Percentiles rank a stretch among this genome's conserved stretches.
These are phyloP conservation scores for Epizoanthus illoricatus DNA, from an alignment of 92 coral and sea anemone genomes.

Conservation along the genomic window DNA sequence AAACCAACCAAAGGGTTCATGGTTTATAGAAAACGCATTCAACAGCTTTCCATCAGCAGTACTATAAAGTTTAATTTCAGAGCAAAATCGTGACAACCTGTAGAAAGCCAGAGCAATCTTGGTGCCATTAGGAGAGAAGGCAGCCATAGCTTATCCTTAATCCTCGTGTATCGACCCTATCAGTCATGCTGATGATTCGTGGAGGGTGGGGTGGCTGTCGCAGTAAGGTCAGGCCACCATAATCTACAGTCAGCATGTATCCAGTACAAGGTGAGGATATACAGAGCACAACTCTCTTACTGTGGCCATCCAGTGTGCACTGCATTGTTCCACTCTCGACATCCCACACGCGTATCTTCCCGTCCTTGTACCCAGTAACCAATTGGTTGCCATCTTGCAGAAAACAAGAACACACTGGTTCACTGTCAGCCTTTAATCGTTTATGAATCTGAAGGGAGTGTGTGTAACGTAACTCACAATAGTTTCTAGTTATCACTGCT, in stretches of 20 bases:
- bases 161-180: neutral
- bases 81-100: neutral
- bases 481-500: neutral
- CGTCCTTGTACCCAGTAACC: neutral
- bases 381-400: neutral
- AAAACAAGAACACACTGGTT: neutral
- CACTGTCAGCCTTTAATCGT: neutral
- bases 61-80: neutral
- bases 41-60: neutral
- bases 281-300: neutral
- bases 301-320: neutral
- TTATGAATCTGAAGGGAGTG: neutral
- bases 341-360: neutral
- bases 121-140: neutral
- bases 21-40: neutral
- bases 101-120: neutral
- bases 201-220: neutral
- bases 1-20: neutral
- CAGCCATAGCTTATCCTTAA: neutral
- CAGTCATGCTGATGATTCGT: neutral
- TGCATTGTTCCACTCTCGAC: neutral
- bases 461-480: neutral
- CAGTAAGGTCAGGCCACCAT: neutral
- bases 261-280: neutral
- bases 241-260: neutral